Percentiles rank a stretch among this genome's conserved stretches.
Conservation (phyloP, 2,113 vertebrate genomes). For the Marcusenius ussheri region DNA sequence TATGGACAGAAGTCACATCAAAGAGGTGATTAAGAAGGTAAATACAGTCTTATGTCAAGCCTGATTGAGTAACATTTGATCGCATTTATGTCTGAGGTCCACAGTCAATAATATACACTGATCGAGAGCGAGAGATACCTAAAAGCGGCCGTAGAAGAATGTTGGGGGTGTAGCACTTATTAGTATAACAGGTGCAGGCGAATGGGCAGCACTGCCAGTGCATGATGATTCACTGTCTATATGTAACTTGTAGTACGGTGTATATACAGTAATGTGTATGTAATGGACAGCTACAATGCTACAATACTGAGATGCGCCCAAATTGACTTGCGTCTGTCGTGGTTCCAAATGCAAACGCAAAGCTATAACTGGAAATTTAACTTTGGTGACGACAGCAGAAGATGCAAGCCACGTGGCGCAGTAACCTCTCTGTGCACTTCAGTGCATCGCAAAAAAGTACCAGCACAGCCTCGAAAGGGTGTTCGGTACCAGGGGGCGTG, state of each 20-base stretch:
- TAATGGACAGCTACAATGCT: background rate
- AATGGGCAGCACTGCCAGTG: background rate
- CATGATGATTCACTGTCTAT: background rate
- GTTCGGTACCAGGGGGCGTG: background rate
- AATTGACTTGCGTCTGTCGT: background rate
- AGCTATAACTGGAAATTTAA: background rate
- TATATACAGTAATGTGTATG: background rate
- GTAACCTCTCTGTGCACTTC: background rate
- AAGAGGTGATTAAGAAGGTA: background rate
- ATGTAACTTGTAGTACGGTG: background rate
- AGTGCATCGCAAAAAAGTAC: background rate
- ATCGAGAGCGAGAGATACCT: background rate
- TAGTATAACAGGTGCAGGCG: background rate
- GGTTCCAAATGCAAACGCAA: background rate
- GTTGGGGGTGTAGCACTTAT: background rate
- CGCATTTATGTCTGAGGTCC: background rate
- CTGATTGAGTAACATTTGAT: background rate
- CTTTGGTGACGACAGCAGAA: background rate
- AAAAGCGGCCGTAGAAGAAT: background rate
- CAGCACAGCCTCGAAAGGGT: background rate
- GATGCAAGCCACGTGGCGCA: background rate
- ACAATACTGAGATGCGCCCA: background rate
- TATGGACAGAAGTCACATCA: background rate
- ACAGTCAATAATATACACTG: background rate
- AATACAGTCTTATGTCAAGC: background rate